phyloP scores from a whole-genome alignment of 2,113 vertebrate species.

The Arenaria interpres region DNA sequence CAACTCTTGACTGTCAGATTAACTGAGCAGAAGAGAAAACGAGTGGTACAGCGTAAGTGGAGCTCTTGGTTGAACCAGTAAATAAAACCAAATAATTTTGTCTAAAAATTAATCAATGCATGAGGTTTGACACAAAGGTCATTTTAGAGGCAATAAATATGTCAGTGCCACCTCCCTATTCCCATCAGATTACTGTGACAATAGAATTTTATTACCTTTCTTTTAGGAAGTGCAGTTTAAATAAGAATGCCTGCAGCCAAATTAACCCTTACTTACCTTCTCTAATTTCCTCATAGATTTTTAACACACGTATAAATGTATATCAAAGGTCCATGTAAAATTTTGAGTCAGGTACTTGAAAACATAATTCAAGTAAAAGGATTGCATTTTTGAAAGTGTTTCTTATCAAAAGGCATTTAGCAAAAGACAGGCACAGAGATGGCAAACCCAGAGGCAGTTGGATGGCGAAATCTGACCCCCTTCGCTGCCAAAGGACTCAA shows the following conservation, averaged over 20 bases:
- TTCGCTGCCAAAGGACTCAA: background rate
- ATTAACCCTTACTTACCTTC: background rate
- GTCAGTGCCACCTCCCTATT: background rate
- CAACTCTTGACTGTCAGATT: background rate
- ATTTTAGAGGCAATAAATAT: background rate
- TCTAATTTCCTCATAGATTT: background rate
- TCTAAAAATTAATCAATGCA: background rate
- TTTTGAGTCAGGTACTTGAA: background rate
- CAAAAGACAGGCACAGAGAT: background rate
- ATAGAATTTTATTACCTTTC: background rate
- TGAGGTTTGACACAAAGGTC: background rate
- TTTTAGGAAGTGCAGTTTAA: background rate
- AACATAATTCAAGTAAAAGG: background rate
- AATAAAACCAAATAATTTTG: background rate
- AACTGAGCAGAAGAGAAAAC: background rate
- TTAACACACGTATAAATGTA: background rate
- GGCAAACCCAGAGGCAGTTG: background rate
- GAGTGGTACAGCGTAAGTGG: background rate
- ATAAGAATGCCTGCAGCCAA: background rate
- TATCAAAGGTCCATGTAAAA: background rate
- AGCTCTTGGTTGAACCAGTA: background rate
- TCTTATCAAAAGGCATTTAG: background rate
- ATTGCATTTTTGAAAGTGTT: background rate
- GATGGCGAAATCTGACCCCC: accelerated
- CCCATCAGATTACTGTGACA: background rate